Base-by-base conservation (phyloP, 2,797 vertebrate species). In the Lutra lutra region DNA sequence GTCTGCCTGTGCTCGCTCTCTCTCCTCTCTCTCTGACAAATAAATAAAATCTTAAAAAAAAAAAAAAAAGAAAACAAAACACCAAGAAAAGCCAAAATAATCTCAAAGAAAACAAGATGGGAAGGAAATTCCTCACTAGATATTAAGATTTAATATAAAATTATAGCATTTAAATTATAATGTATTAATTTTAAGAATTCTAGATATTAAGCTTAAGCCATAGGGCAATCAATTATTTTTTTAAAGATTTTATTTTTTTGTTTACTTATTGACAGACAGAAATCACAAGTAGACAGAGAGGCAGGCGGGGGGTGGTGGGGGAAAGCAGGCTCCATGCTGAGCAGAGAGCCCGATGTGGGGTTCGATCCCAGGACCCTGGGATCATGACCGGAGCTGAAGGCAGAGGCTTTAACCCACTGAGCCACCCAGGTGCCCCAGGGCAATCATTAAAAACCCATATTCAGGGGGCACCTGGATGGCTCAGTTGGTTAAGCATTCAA, bases 21-120 rank as follows among this genome's bases (percentile, higher is more conserved):
- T n/a, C n/a, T n/a, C n/a, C n/a, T n/a, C n/a, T n/a, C n/a, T n/a
- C n/a, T n/a, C n/a, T n/a, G n/a, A n/a, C n/a, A n/a, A n/a, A n/a
- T n/a, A n/a, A n/a, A n/a, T n/a, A n/a, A n/a, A n/a, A n/a, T n/a
- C n/a, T n/a, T n/a, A n/a, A n/a, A n/a, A n/a, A n/a, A n/a, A n/a
- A n/a, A n/a, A n/a, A n/a, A n/a, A n/a, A n/a, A n/a, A 58, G 32
- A 48, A 91, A 78, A 77, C 40, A 89, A 56, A 35, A 46, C 38
- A 35, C 51, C n/a, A 95, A n/a, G 40, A 21, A 80, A 88, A 82
- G 43, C 40, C 80, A 86, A 70, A 54, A n/a, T 80, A 79, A 78
- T 35, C 66, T 51, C 70, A 60, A 95, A 90, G 87, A 91, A 90
- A 94, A 80, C 86, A 25, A 91, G 15, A 18, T 62, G 20, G 29